Base-by-base conservation (phyloP, 2,888 invertebrate genomes). In the Eristalis pertinax region DNA sequence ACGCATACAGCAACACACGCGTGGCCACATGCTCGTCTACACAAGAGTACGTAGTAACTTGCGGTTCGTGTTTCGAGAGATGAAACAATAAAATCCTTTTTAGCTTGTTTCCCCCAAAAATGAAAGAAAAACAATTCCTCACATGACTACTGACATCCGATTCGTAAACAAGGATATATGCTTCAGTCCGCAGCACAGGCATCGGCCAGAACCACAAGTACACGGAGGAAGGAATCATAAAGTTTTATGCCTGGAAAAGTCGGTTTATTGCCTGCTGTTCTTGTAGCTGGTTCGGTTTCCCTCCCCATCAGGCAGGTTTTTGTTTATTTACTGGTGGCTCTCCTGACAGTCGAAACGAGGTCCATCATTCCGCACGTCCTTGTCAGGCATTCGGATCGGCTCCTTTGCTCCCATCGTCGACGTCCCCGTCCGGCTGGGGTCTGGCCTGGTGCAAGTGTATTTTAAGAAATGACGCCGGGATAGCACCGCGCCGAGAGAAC, bases 201-300 rank as follows among this genome's bases (percentile, higher is more conserved):
- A 19, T 19, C n/a, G 19, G 19, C 7, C 50, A 50, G 70, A 79
- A 50, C 64, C 65, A 62, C 63, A 77, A 62, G 68, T 41, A 74
- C 32, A 74, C 78, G 43, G 60, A 76, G 72, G 50, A 83, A 84
- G 84, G 76, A 84, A 87, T 87, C 84, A 87, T 87, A 87, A 87
- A 87, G 87, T 84, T 87, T 87, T 87, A 87, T 87, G 87, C 68
- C 79, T 84, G 68, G 32, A 75, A 80, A 87, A 80, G 76, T 73
- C 84, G 79, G 84, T 87, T 87, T 87, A 87, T 87, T 84, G 79
- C 79, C 76, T 63, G 64, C 67, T 62, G 72, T 29, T 70, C 7
- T 56, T 79, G 72, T 79, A 65, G 63, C 65, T 86, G 70, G 41
- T 29, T 68, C 13, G 58, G 60, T 43, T 62, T n/a, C 65, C 64